Percentiles rank a stretch among this genome's conserved stretches.
phyloP scores from a whole-genome alignment of 2,888 invertebrate species.

The Drosophila pegasa region DNA sequence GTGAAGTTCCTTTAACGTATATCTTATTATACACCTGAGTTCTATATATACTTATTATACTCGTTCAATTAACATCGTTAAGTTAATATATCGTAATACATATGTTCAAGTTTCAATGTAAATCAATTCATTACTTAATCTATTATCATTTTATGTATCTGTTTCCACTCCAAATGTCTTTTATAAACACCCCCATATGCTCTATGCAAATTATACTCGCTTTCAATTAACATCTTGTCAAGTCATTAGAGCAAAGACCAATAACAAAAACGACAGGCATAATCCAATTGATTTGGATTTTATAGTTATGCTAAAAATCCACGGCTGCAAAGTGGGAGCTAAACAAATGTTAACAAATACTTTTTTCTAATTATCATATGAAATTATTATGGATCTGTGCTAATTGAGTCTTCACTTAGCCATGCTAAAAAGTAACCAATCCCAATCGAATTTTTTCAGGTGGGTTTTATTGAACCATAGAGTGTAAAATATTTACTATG shows the following conservation, averaged over 20 bases:
- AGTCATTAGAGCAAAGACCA: neutral
- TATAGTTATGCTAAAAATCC: slow-evolving; percentile 50
- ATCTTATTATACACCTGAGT: no score
- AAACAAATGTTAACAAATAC: slow-evolving; percentile 14
- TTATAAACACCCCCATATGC: neutral
- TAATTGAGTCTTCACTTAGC: slow-evolving; percentile 30
- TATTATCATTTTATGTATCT: no score
- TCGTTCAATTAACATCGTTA: slow-evolving; percentile 10
- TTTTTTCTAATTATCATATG: slow-evolving; percentile 3
- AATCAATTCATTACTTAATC: no score
- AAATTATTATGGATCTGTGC: slow-evolving; percentile 29
- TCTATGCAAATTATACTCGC: neutral
- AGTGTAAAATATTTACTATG: no score
- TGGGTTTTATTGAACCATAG: no score
- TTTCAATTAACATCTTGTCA: slow-evolving; percentile 14
- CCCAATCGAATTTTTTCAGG: no score
- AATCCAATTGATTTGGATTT: slow-evolving; percentile 44
- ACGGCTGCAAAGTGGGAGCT: slow-evolving; percentile 16
- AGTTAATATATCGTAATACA: neutral
- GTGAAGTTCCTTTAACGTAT: no score
- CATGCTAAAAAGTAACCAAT: neutral
- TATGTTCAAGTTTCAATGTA: neutral
- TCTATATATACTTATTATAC: no score
- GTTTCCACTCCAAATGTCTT: neutral
- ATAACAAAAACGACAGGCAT: neutral